These are phyloP conservation scores for Ptychochromis oligacanthus DNA, from an alignment of 2,113 vertebrate genomes.

Conservation along the genomic window DNA sequence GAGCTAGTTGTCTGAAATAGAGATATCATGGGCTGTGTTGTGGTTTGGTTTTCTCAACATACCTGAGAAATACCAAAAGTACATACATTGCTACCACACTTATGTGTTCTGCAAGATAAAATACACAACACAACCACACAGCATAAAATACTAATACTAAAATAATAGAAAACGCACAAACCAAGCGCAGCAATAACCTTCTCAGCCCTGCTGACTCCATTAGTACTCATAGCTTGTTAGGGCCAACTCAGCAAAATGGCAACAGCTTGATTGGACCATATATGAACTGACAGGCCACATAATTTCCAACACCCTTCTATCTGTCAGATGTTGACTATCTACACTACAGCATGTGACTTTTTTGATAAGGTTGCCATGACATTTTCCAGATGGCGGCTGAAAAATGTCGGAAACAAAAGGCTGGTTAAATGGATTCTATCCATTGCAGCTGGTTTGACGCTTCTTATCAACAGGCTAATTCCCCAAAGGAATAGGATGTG, in stretches of 20 bases:
- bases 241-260: constrained; percentile 38
- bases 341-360: constrained; percentile 45
- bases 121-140: not conserved
- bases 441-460: constrained; percentile 45
- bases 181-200: constrained; percentile 5
- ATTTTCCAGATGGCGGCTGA: constrained; percentile 68
- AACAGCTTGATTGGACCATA: constrained; percentile 47
- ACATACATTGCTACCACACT: not conserved
- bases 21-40: constrained; percentile 3
- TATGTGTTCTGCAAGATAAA: not conserved
- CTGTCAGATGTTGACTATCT: constrained; percentile 46
- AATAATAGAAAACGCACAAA: not conserved
- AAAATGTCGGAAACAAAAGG: constrained; percentile 68
- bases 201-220: constrained; percentile 5
- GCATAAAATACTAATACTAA: not conserved
- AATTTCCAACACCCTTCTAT: constrained; percentile 32
- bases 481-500: constrained; percentile 65
- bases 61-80: constrained; percentile 8
- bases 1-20: constrained; percentile 34
- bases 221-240: constrained; percentile 21
- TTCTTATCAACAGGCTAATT: constrained; percentile 67
- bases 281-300: constrained; percentile 53
- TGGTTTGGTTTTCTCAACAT: not conserved
- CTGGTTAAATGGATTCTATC: constrained; percentile 67
- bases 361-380: constrained; percentile 75